These are phyloP conservation scores for roundworm (Caenorhabditis elegans) DNA, from an alignment of 1,140 invertebrate genomes.

Conservation along the genomic window WBcel235 BX284605.5:8420001-8420500, in stretches of 20 bases:
- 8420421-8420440: no score
- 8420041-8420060: not conserved
- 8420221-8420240: not conserved
- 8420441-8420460: no score
- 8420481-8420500: no score
- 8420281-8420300: not conserved
- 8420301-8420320: not conserved
- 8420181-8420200: not conserved
- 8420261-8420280: not conserved
- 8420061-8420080: not conserved
- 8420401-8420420: not conserved
- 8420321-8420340: conserved; percentile 7
- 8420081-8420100: not conserved
- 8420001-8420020: not conserved
- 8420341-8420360: not conserved
- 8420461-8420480: no score
- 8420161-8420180: no score
- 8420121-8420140: not conserved
- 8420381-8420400: not conserved
- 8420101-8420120: not conserved
- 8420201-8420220: not conserved
- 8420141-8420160: no score
- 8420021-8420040: not conserved
- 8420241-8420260: not conserved
- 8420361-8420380: not conserved